Evolutionary conservation across 1,140 invertebrate genomes (phyloP).

Genomic region (Drosophila pruinosa): DNA sequence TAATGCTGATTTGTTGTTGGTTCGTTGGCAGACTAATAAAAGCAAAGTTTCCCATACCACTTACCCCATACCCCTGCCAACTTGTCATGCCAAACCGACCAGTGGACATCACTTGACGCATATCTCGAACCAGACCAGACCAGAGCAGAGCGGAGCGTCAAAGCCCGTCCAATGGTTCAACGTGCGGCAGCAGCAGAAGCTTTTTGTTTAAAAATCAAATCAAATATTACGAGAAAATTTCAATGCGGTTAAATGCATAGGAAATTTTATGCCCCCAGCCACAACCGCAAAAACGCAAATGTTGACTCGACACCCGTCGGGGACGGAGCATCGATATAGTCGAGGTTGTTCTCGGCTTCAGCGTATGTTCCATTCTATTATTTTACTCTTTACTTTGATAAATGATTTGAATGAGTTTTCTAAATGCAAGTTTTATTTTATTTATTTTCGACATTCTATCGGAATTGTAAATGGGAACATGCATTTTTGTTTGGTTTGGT

Average conservation of each 20-base stretch:
- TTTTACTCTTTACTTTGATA: not conserved
- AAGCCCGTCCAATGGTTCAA: too few species aligned
- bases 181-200: conserved; percentile 28
- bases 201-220: conserved; percentile 79
- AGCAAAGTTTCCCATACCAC: conserved; percentile 26
- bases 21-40: conserved; percentile 71
- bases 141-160: not conserved
- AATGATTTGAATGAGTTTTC: too few species aligned
- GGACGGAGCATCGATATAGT: not conserved
- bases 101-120: conserved; percentile 48
- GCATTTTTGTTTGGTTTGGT: not conserved
- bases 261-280: conserved; percentile 53
- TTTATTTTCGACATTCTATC: not conserved
- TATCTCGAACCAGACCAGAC: conserved; percentile 27
- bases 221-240: conserved; percentile 81
- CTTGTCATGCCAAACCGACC: conserved; percentile 50
- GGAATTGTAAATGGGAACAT: not conserved
- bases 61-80: not conserved
- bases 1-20: conserved; percentile 79
- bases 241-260: conserved; percentile 75
- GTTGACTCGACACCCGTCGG: conserved; percentile 51
- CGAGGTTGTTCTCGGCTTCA: not conserved
- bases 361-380: not conserved
- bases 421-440: not conserved
- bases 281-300: conserved; percentile 74